Conservation (phyloP, 2,113 vertebrate species). For the Callithrix jacchus region DNA sequence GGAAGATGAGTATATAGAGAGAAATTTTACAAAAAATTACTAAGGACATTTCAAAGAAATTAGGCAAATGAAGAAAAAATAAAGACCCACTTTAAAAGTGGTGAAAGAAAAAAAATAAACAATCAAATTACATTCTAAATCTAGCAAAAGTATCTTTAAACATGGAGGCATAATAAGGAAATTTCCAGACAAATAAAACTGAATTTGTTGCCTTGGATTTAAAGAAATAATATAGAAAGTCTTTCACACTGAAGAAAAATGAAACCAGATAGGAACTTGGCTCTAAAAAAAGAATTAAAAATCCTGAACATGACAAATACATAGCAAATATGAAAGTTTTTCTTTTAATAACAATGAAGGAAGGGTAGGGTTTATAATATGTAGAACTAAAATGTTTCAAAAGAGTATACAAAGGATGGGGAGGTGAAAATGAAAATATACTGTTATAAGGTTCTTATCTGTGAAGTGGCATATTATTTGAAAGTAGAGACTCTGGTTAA, state of each 20-base stretch:
- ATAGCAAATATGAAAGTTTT: neutral
- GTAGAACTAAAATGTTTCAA: neutral
- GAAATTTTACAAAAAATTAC: neutral
- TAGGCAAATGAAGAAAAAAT: neutral
- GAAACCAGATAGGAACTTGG: neutral
- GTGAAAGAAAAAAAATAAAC: neutral
- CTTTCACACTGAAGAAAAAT: neutral
- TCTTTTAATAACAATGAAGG: conserved; percentile 19
- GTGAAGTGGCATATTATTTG: neutral
- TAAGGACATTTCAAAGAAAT: neutral
- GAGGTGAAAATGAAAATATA: neutral
- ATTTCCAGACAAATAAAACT: conserved; percentile 14
- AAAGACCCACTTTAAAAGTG: neutral
- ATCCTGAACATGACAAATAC: neutral
- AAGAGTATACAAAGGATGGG: neutral
- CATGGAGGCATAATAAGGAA: neutral
- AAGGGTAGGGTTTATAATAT: neutral
- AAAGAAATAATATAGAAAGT: neutral
- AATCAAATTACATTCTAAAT: conserved; percentile 8
- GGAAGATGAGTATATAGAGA: neutral
- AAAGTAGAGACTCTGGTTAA: neutral
- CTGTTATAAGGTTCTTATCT: neutral
- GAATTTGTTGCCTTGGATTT: neutral
- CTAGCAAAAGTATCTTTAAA: neutral
- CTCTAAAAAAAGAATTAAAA: neutral